Percentiles rank a stretch among this genome's conserved stretches.
Conservation (phyloP, 2,113 vertebrate genomes). For the Aegithalos caudatus region DNA sequence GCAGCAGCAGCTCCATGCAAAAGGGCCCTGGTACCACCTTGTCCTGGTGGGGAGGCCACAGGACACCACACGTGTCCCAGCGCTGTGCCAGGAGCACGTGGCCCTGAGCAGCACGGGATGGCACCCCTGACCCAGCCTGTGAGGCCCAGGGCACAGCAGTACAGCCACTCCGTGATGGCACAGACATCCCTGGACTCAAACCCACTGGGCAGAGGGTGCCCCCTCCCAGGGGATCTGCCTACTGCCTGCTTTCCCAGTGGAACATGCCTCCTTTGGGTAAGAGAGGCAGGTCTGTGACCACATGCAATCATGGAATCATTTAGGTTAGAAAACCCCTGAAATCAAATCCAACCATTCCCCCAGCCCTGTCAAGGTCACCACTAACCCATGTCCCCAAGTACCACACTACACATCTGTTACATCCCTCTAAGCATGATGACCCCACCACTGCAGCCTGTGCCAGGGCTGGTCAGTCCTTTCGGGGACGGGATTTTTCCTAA, state of each 20-base stretch:
- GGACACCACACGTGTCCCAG: not conserved
- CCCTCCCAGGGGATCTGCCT: not conserved
- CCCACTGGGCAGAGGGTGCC: not conserved
- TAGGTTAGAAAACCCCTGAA: not conserved
- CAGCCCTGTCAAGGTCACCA: not conserved
- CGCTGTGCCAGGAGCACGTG: rapidly evolving
- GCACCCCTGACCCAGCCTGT: not conserved
- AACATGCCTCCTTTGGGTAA: not conserved
- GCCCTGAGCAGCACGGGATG: rapidly evolving
- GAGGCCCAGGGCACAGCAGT: not conserved
- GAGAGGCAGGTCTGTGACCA: not conserved
- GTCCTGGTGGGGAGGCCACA: not conserved
- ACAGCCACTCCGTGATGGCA: not conserved
- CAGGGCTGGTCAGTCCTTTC: not conserved
- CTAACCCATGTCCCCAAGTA: not conserved
- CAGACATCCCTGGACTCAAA: not conserved
- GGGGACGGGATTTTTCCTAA: not conserved
- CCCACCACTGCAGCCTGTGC: not conserved
- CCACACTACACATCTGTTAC: not conserved
- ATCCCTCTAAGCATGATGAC: not conserved
- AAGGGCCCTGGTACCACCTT: rapidly evolving
- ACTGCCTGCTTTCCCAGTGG: rapidly evolving
- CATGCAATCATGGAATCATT: not conserved
- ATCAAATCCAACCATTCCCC: not conserved
- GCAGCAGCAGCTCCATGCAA: not conserved